phyloP scores from a whole-genome alignment of 1,140 invertebrate species.

The Rhynchophorus ferrugineus region DNA sequence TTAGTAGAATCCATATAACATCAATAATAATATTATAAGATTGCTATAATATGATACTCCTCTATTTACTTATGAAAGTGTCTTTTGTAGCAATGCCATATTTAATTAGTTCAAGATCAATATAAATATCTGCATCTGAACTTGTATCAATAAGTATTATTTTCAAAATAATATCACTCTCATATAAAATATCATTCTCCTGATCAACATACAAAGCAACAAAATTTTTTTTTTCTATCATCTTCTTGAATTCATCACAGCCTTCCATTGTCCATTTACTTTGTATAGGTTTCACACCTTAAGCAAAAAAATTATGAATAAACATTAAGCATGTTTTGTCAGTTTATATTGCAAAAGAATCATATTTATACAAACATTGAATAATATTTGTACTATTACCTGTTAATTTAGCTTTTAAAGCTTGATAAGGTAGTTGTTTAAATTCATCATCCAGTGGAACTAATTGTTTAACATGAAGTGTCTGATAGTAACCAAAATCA shows the following conservation, averaged over 20 bases:
- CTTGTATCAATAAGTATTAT: slow-evolving; percentile 34
- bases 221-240: slow-evolving; percentile 30
- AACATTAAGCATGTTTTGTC: not conserved
- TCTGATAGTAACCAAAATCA: slow-evolving; percentile 48
- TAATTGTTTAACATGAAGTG: slow-evolving; percentile 40
- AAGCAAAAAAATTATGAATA: slow-evolving; percentile 11
- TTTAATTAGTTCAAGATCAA: slow-evolving; percentile 32
- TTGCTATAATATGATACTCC: no score
- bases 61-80: not conserved
- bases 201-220: slow-evolving; percentile 30
- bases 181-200: slow-evolving; percentile 35
- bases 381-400: slow-evolving; percentile 38
- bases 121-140: slow-evolving; percentile 31
- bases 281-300: slow-evolving; percentile 36
- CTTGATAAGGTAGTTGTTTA: slow-evolving; percentile 48
- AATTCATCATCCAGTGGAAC: slow-evolving; percentile 44
- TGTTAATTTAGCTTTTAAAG: slow-evolving; percentile 47
- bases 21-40: not conserved
- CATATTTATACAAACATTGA: no score
- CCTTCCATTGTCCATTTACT: slow-evolving; percentile 38
- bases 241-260: slow-evolving; percentile 35
- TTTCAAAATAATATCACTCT: slow-evolving; percentile 33
- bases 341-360: not conserved
- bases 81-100: slow-evolving; percentile 30
- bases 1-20: not conserved